Evolutionary conservation across 30 jellyfish, hydroid and myxozoan species (phyloP).

Genomic region (Cassiopea xamachana): DNA sequence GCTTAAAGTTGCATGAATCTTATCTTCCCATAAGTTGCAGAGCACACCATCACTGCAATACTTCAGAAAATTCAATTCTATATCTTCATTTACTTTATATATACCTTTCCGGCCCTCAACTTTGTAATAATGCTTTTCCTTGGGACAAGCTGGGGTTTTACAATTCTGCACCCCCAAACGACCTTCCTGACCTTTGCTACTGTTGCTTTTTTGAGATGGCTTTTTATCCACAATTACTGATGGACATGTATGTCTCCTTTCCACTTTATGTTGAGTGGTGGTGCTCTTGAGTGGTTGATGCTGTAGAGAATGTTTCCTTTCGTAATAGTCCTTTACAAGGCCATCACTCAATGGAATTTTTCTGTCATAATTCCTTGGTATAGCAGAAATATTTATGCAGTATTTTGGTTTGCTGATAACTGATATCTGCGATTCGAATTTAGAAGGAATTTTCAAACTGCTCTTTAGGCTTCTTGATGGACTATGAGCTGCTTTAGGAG

Average conservation of each 20-base stretch:
- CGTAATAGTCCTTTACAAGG: conserved; percentile 6
- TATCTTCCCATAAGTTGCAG: conserved; percentile 7
- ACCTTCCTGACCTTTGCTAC: not conserved
- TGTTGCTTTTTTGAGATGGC: not conserved
- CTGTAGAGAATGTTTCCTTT: conserved; percentile 22
- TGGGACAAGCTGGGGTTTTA: conserved; percentile 3
- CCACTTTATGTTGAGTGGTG: not conserved
- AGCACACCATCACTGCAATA: conserved; percentile 8
- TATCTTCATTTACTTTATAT: not conserved
- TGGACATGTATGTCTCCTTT: conserved; percentile 20
- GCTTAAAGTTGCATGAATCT: not conserved
- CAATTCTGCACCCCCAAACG: not conserved
- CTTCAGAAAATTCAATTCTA: not conserved
- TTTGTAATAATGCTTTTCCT: conserved; percentile 13
- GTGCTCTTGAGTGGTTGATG: not conserved
- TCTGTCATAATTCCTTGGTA: not conserved
- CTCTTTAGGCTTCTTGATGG: not conserved
- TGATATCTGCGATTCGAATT: not conserved
- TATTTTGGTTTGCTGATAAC: not conserved
- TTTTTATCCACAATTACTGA: not conserved
- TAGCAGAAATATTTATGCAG: not conserved
- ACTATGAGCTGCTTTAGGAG: not conserved
- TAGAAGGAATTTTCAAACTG: not conserved
- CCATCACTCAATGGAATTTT: not conserved
- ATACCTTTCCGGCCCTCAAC: not conserved